These are phyloP conservation scores for Bombus huntii DNA, from an alignment of 1,140 invertebrate species.

Conservation along the genomic window DNA sequence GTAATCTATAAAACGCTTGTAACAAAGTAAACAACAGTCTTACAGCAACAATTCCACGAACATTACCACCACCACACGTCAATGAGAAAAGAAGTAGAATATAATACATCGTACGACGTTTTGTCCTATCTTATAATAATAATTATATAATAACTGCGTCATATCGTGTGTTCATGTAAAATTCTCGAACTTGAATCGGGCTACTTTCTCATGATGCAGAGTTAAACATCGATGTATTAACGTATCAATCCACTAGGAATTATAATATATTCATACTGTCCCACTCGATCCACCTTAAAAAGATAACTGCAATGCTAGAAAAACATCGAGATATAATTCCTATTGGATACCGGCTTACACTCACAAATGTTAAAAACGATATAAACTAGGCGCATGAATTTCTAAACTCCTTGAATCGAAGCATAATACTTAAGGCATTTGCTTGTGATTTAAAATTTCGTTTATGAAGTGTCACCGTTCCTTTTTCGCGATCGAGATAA, in stretches of 20 bases:
- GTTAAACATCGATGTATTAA: no score
- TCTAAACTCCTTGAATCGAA: no score
- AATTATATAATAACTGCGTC: background rate
- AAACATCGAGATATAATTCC: background rate
- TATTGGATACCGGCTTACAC: background rate
- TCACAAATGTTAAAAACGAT: background rate
- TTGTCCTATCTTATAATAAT: background rate
- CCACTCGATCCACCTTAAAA: no score
- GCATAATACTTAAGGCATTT: constrained; percentile 39
- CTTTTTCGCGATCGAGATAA: background rate
- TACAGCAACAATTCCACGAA: constrained; percentile 17
- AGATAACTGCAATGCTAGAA: background rate
- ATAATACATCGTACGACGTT: background rate
- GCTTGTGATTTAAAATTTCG: background rate
- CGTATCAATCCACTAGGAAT: no score
- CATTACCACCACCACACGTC: background rate
- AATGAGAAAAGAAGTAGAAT: background rate
- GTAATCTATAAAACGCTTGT: background rate
- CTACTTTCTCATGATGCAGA: no score
- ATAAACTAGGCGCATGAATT: background rate
- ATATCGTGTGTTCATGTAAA: no score
- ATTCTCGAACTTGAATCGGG: no score
- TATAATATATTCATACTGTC: no score
- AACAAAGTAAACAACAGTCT: constrained; percentile 8
- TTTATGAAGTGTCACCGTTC: background rate